These are phyloP conservation scores for Archips xylosteana DNA, from an alignment of 2,888 invertebrate genomes.

Conservation along the genomic window DNA sequence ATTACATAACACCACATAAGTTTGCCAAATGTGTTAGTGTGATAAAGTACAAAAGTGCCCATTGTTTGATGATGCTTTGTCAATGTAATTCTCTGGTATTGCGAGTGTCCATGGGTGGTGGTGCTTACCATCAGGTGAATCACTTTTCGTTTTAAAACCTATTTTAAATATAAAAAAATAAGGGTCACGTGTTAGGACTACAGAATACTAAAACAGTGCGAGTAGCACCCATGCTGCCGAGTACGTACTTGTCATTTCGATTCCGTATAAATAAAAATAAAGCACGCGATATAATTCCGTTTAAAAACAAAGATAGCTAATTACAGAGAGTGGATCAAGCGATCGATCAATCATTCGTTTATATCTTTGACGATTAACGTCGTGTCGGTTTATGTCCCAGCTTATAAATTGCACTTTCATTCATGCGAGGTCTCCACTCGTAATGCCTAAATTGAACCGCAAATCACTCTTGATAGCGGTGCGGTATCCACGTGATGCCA, in stretches of 20 bases:
- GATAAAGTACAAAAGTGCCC: too few relatives aligned
- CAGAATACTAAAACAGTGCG: too few relatives aligned
- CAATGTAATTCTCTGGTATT: too few relatives aligned
- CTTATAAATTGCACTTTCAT: conserved; percentile 14
- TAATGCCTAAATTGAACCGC: conserved; percentile 26
- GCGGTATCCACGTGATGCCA: conserved; percentile 29
- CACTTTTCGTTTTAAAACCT: too few relatives aligned
- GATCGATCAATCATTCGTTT: conserved; percentile 17
- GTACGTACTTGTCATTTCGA: neutral
- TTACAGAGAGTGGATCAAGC: conserved; percentile 13
- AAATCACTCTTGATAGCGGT: conserved; percentile 25
- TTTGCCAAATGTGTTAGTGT: too few relatives aligned
- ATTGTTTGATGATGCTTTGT: too few relatives aligned
- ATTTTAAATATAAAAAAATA: too few relatives aligned
- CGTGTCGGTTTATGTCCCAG: conserved; percentile 12
- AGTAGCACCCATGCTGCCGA: neutral
- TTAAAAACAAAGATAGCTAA: neutral
- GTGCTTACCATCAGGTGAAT: too few relatives aligned
- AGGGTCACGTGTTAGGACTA: too few relatives aligned
- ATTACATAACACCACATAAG: too few relatives aligned
- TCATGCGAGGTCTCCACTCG: conserved; percentile 10
- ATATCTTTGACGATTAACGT: conserved; percentile 23
- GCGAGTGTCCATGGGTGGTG: too few relatives aligned
- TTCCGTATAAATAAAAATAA: neutral
- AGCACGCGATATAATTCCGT: neutral